These are phyloP conservation scores for Saccopteryx bilineata DNA, from an alignment of 2,113 vertebrate species.

Conservation along the genomic window DNA sequence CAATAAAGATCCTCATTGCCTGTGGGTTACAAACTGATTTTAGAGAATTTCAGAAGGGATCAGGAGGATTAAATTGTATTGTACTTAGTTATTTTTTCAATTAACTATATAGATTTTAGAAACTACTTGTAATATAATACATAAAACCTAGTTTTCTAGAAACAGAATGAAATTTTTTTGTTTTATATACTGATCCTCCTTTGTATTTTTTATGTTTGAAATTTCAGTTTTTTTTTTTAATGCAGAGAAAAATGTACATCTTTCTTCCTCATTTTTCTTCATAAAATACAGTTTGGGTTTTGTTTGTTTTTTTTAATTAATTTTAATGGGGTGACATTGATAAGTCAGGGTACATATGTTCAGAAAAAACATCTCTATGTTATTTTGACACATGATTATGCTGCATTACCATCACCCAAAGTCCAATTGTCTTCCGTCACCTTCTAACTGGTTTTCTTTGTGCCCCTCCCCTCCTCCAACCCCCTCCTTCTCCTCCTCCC, in stretches of 20 bases:
- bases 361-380: too few species aligned
- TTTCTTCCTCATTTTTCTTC: not conserved
- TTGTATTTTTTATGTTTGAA: not conserved
- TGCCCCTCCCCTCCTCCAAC: too few species aligned
- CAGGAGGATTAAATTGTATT: not conserved
- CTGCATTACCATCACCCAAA: too few species aligned
- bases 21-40: not conserved
- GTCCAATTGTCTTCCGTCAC: too few species aligned
- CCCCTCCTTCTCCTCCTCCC: too few species aligned
- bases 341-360: too few species aligned
- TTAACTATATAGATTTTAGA: not conserved
- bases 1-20: not conserved
- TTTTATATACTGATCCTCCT: not conserved
- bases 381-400: too few species aligned
- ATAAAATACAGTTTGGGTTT: not conserved
- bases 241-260: not conserved
- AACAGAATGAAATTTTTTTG: not conserved
- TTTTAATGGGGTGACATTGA: too few species aligned
- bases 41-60: not conserved
- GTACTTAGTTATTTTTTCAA: conserved; percentile 21
- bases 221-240: not conserved
- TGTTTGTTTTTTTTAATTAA: too few species aligned
- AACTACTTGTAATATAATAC: not conserved
- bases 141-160: not conserved
- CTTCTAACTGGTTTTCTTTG: too few species aligned